A percentile compares a stretch with the other conserved stretches of the same genome.
Conservation (phyloP, 64 coral and sea anemone genomes). For the Montipora efflorescens region DNA sequence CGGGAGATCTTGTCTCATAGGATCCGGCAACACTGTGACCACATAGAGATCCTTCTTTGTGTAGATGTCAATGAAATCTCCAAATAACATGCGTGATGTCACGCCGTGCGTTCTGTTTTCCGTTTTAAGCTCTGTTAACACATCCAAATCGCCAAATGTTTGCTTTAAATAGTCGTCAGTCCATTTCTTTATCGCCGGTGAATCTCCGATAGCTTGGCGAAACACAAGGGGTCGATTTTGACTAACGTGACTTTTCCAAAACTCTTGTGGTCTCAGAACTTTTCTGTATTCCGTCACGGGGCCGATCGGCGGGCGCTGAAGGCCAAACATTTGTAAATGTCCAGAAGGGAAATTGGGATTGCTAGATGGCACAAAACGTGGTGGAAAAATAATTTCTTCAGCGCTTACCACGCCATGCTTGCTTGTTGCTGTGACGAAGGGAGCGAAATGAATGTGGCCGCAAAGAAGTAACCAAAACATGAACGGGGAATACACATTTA, state of each 20-base stretch:
- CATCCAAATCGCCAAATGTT: conserved; percentile 94
- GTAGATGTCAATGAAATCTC: conserved; percentile 87
- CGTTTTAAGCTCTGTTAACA: conserved; percentile 84
- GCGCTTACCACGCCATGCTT: background rate
- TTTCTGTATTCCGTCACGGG: conserved; percentile 81
- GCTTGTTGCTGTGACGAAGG: background rate
- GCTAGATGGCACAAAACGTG: conserved; percentile 57
- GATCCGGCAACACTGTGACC: conserved; percentile 95
- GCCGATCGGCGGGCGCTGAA: conserved; percentile 79
- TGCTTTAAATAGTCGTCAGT: conserved; percentile 83
- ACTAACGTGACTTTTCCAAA: conserved; percentile 84
- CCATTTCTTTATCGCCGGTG: conserved; percentile 82
- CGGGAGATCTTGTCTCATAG: conserved; percentile 94
- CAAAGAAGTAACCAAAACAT: background rate
- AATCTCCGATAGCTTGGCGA: conserved; percentile 73
- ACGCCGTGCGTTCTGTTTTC: conserved; percentile 87
- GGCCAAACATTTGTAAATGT: conserved; percentile 93
- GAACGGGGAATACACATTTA: background rate
- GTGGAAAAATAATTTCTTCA: conserved; percentile 73
- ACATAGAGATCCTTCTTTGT: conserved; percentile 85
- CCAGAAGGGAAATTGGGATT: conserved; percentile 53
- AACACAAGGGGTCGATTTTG: conserved; percentile 73
- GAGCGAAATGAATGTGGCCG: background rate
- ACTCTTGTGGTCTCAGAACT: conserved; percentile 80
- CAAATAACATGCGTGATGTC: conserved; percentile 56